phyloP scores from a whole-genome alignment of 2,888 invertebrate species.

The Eupithecia inturbata region DNA sequence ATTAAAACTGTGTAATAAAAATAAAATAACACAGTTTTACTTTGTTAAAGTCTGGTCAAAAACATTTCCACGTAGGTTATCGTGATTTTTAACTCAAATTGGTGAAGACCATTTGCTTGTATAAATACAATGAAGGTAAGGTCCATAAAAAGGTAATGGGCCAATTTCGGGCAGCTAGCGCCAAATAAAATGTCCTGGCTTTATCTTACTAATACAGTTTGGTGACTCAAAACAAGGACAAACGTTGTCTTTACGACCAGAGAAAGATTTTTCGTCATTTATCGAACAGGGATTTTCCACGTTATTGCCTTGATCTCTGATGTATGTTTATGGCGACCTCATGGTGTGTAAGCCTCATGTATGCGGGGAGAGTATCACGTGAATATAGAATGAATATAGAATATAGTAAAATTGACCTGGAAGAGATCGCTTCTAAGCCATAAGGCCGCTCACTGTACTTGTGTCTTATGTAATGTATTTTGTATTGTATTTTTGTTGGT shows the following conservation, averaged over 20 bases:
- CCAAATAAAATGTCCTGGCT: conserved; percentile 1
- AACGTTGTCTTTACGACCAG: conserved; percentile 20
- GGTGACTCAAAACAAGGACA: conserved; percentile 16
- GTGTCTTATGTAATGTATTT: no score
- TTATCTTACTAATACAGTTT: neutral
- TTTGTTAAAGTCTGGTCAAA: neutral
- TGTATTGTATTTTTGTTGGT: no score
- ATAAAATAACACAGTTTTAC: neutral
- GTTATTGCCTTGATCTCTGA: conserved; percentile 17
- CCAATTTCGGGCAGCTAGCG: neutral
- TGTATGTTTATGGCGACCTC: conserved; percentile 14
- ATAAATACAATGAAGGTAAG: neutral
- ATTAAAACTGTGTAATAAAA: neutral
- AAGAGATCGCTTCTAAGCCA: no score
- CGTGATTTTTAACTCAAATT: neutral
- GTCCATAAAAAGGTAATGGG: neutral
- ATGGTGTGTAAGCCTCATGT: neutral
- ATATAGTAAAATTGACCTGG: no score
- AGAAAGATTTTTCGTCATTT: conserved; percentile 21
- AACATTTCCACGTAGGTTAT: neutral
- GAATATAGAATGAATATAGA: neutral
- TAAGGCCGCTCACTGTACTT: no score
- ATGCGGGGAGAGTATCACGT: neutral
- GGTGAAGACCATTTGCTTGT: neutral
- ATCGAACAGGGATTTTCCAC: conserved; percentile 25